These are phyloP conservation scores for Brachynemurus nebulosus DNA, from an alignment of 2,888 invertebrate genomes.

Conservation along the genomic window DNA sequence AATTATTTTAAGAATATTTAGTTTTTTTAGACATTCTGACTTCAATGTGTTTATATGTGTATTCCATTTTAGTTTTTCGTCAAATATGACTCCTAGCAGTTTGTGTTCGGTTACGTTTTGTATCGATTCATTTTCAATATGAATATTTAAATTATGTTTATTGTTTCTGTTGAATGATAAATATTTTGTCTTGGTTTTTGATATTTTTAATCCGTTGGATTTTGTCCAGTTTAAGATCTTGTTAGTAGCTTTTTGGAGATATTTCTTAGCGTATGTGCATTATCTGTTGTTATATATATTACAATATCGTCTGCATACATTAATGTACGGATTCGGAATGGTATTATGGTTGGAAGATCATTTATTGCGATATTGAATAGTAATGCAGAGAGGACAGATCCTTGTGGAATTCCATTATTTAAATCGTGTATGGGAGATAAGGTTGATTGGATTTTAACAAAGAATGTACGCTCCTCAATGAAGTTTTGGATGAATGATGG, in stretches of 20 bases:
- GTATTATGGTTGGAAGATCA: no score
- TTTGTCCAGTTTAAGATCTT: no score
- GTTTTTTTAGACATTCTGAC: not conserved
- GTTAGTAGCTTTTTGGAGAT: no score
- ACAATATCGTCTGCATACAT: no score
- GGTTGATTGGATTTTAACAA: not conserved
- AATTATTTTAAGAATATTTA: not conserved
- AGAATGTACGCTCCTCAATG: slow-evolving; percentile 3
- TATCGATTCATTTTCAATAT: slow-evolving; percentile 5
- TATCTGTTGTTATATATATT: no score
- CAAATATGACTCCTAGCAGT: slow-evolving; percentile 15
- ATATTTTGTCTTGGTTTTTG: no score
- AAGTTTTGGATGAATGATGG: slow-evolving; percentile 14
- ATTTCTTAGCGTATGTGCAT: no score
- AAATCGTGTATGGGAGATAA: not conserved
- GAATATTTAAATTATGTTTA: not conserved
- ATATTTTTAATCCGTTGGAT: no score
- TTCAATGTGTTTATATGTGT: slow-evolving; percentile 13
- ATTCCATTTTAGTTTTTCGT: slow-evolving; percentile 16
- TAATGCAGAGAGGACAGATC: not conserved
- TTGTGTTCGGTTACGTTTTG: slow-evolving; percentile 5
- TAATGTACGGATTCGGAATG: no score
- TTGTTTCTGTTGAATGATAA: slow-evolving; percentile 1
- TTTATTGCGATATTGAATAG: not conserved
- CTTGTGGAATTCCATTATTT: not conserved